Evolutionary conservation across 2,113 vertebrate genomes (phyloP).

Genomic region (Crypturellus undulatus): DNA sequence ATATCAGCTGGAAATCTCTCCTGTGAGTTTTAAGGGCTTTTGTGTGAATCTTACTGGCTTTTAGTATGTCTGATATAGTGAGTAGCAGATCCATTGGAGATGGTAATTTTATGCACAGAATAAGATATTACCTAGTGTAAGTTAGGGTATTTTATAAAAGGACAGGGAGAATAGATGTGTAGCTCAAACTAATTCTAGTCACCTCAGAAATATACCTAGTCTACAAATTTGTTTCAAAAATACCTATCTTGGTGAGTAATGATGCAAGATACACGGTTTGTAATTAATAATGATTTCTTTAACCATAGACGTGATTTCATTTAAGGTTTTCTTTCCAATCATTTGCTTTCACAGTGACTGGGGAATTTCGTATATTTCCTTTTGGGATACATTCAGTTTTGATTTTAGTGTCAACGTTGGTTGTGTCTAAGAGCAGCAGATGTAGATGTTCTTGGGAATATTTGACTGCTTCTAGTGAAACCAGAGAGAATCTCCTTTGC

Average conservation of each 20-base stretch:
- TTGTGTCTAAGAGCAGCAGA: not conserved
- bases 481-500: not conserved
- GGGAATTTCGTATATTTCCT: not conserved
- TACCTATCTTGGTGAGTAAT: not conserved
- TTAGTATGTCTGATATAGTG: not conserved
- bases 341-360: not conserved
- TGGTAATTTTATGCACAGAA: not conserved
- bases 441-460: not conserved
- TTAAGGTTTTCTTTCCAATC: not conserved
- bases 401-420: not conserved
- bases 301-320: not conserved
- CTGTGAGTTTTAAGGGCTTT: not conserved
- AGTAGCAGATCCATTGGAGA: not conserved
- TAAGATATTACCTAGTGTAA: not conserved
- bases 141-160: not conserved
- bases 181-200: not conserved
- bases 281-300: not conserved
- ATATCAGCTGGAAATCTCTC: not conserved
- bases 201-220: not conserved
- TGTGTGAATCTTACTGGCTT: not conserved
- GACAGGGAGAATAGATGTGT: not conserved
- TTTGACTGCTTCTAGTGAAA: not conserved
- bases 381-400: not conserved
- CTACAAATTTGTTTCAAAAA: not conserved
- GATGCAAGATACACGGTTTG: not conserved